Percentiles rank a stretch among this genome's conserved stretches.
phyloP scores from a whole-genome alignment of 2,888 invertebrate species.

The Laspeyria flexula region DNA sequence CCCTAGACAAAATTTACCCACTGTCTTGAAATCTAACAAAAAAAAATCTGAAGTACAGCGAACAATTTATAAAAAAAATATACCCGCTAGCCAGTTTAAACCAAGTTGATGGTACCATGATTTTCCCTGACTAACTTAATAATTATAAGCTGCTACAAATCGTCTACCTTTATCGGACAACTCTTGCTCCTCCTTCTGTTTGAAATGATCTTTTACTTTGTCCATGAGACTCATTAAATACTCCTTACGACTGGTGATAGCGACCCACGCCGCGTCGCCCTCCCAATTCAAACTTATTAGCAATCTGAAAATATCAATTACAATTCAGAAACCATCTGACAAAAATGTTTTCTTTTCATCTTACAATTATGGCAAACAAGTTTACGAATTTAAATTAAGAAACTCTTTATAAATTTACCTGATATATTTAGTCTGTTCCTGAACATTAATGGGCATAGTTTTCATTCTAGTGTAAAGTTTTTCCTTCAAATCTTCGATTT shows the following conservation, averaged over 20 bases:
- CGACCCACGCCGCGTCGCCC: constrained; percentile 98
- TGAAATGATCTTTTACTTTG: constrained; percentile 88
- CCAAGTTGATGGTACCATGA: too few species aligned
- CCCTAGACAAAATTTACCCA: too few species aligned
- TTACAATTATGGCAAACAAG: too few species aligned
- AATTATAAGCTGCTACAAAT: too few species aligned
- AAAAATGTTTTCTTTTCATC: too few species aligned
- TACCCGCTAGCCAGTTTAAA: too few species aligned
- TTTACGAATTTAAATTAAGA: too few species aligned
- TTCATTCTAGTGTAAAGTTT: constrained; percentile 93
- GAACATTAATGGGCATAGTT: constrained; percentile 96
- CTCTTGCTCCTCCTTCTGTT: constrained; percentile 78
- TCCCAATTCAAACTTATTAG: constrained; percentile 81
- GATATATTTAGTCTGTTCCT: constrained; percentile 97
- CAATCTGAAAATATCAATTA: constrained; percentile 50
- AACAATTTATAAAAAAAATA: too few species aligned
- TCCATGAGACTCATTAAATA: constrained; percentile 90
- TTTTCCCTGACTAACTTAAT: too few species aligned
- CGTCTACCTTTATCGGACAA: constrained; percentile 75
- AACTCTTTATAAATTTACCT: constrained; percentile 79
- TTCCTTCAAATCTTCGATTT: constrained; percentile 92
- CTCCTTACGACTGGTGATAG: constrained; percentile 93
- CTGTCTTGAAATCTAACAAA: too few species aligned
- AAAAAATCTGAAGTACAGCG: too few species aligned
- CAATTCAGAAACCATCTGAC: too few species aligned